phyloP scores from a whole-genome alignment of 2,113 vertebrate species.

The Lophura nycthemera region DNA sequence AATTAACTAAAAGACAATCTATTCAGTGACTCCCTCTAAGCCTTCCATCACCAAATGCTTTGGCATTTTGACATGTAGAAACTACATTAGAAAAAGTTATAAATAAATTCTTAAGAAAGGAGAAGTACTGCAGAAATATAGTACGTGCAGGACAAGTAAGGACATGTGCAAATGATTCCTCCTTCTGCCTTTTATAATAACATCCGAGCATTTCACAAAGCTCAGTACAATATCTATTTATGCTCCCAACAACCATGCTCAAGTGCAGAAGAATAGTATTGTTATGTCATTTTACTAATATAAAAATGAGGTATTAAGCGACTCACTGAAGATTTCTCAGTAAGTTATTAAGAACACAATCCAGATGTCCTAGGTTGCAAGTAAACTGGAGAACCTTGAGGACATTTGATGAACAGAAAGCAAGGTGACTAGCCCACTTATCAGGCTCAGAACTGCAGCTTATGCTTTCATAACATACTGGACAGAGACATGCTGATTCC shows the following conservation, averaged over 20 bases:
- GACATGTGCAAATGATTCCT: neutral
- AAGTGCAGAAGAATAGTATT: neutral
- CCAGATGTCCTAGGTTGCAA: neutral
- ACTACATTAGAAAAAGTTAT: neutral
- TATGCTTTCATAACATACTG: conserved; percentile 11
- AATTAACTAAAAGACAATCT: neutral
- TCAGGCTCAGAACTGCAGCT: neutral
- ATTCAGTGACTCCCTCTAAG: neutral
- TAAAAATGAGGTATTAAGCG: neutral
- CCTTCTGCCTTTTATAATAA: neutral
- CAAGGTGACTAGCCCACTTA: neutral
- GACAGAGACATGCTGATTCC: conserved; percentile 26
- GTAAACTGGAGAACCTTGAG: neutral
- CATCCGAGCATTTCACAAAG: neutral
- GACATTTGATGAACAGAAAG: neutral
- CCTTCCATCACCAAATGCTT: neutral
- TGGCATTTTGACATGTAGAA: neutral
- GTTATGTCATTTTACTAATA: neutral
- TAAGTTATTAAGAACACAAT: neutral
- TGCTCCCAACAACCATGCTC: neutral
- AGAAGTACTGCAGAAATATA: neutral
- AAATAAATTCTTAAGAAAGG: neutral
- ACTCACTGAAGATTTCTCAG: neutral
- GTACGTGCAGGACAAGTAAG: neutral
- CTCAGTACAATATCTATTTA: neutral